Evolutionary conservation across 1,140 invertebrate genomes (phyloP).

Genomic region (Apis dorsata): DNA sequence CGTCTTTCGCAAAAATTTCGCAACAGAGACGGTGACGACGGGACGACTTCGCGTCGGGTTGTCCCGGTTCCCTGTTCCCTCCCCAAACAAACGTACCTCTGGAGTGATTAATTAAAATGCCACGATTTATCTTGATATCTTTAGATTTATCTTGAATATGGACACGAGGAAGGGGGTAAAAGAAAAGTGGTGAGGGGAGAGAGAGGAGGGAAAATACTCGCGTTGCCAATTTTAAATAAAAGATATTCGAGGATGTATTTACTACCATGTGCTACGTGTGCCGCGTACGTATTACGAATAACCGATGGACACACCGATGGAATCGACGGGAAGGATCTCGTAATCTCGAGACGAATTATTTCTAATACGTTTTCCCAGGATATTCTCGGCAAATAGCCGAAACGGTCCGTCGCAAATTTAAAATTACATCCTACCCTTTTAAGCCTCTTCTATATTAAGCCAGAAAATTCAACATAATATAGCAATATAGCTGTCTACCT

Average conservation of each 20-base stretch:
- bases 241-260: neutral
- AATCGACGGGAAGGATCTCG: neutral
- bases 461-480: slow-evolving; percentile 43
- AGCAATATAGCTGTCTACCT: slow-evolving; percentile 29
- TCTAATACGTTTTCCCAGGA: slow-evolving; percentile 46
- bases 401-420: slow-evolving; percentile 39
- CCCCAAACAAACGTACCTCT: slow-evolving; percentile 5
- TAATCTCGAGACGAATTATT: slow-evolving; percentile 6
- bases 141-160: too few relatives aligned
- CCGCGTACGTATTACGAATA: neutral
- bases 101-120: slow-evolving; percentile 32
- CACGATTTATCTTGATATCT: too few relatives aligned
- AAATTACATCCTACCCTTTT: slow-evolving; percentile 40
- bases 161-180: neutral
- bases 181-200: too few relatives aligned
- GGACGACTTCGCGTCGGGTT: neutral
- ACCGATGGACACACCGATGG: neutral
- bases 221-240: slow-evolving; percentile 13
- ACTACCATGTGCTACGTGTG: neutral
- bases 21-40: neutral
- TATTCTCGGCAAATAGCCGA: slow-evolving; percentile 32
- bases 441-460: neutral
- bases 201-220: too few relatives aligned
- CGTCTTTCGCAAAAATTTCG: slow-evolving; percentile 22
- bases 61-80: neutral